A percentile compares a stretch with the other conserved stretches of the same genome.
phyloP scores from a whole-genome alignment of 2,888 invertebrate species.

The Pristionchus maxplancki region DNA sequence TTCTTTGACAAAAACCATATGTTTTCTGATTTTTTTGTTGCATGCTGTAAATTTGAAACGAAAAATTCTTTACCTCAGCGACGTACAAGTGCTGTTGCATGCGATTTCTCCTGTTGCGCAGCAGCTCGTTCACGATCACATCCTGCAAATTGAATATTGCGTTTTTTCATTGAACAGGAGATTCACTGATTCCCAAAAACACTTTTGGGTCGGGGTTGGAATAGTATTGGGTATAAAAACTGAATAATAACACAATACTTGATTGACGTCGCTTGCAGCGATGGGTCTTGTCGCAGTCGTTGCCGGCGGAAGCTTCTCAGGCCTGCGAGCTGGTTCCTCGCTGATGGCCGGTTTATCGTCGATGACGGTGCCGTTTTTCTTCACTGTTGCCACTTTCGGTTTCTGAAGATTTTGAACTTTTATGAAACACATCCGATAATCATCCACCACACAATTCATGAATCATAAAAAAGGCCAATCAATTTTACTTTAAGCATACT shows the following conservation, averaged over 20 bases:
- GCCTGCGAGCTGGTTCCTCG: neutral
- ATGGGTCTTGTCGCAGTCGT: neutral
- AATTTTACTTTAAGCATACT: no score
- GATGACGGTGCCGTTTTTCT: neutral
- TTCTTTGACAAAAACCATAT: no score
- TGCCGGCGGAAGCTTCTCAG: neutral
- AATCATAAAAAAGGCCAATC: neutral
- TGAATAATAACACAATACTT: neutral
- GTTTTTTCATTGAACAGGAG: neutral
- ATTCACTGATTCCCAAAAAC: neutral
- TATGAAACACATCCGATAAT: no score
- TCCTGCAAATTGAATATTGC: conserved; percentile 30
- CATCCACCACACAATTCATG: no score
- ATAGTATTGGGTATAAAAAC: no score
- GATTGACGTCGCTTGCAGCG: neutral
- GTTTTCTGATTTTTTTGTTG: no score
- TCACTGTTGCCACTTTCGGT: neutral
- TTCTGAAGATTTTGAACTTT: neutral
- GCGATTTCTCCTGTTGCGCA: conserved; percentile 54
- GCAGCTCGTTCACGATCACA: conserved; percentile 57
- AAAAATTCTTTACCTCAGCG: neutral
- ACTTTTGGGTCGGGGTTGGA: no score
- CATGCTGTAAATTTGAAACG: no score
- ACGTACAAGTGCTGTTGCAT: neutral
- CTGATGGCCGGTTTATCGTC: neutral